A percentile compares a stretch with the other conserved stretches of the same genome.
Conservation (phyloP, 1,140 invertebrate species). For the Drosophila nigrodunni region DNA sequence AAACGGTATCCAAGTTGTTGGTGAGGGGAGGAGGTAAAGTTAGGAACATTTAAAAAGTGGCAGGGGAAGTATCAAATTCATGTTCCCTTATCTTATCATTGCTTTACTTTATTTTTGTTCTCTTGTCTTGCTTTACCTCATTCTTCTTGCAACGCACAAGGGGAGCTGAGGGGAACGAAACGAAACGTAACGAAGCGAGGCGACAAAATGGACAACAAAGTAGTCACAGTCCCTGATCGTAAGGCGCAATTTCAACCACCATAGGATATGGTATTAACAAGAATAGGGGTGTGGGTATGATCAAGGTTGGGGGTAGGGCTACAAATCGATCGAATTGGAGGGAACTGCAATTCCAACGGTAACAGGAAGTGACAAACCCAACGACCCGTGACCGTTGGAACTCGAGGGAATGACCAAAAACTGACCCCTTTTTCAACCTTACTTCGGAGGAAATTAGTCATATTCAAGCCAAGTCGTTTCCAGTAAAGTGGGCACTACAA, state of each 20-base stretch:
- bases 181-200: background rate
- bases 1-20: background rate
- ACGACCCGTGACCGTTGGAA: slow-evolving; percentile 26
- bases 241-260: slow-evolving; percentile 43
- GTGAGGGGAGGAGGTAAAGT: background rate
- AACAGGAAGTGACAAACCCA: slow-evolving; percentile 26
- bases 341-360: slow-evolving; percentile 1
- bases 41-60: background rate
- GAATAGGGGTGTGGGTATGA: background rate
- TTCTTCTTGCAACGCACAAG: background rate
- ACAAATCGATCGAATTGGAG: slow-evolving; percentile 24
- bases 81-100: slow-evolving; percentile 54
- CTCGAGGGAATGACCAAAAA: background rate
- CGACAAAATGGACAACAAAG: slow-evolving; percentile 9
- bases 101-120: slow-evolving; percentile 21
- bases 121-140: background rate
- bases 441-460: too few species aligned
- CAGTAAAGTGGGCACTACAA: too few species aligned
- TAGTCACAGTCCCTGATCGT: slow-evolving; percentile 19
- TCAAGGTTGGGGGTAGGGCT: background rate
- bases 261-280: background rate
- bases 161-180: background rate
- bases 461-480: too few species aligned
- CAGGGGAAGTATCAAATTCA: slow-evolving; percentile 16
- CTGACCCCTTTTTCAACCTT: too few species aligned